Base-by-base conservation (phyloP, 2,888 invertebrate species). In the Zaprionus lineosus region DNA sequence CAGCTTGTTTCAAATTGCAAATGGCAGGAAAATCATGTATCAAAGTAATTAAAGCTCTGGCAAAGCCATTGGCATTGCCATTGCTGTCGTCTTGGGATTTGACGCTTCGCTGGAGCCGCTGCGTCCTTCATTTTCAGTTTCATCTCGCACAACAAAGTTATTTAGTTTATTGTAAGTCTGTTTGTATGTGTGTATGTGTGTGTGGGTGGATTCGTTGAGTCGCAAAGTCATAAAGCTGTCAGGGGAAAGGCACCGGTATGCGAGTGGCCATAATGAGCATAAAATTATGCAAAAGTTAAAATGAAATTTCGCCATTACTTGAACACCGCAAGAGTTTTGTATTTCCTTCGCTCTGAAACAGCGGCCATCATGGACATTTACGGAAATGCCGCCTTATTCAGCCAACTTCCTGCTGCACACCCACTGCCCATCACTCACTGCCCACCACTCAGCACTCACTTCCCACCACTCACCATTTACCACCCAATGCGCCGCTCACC, bases 201-300 rank as follows among this genome's bases (percentile, higher is more conserved):
- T 7, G 34, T 15, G 14, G 8, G 12, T 26, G 18, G 11, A 31
- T 21, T 21, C 7, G 3, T 7, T 24, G 24, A 8, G n/a, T 24
- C 24, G 2, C 24, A 8, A 24, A n/a, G n/a, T n/a, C 24, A 24
- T 6, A 3, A n/a, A 7, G 8, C n/a, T 7, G 36, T n/a, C n/a
- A n/a, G n/a, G n/a, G n/a, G n/a, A n/a, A n/a, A n/a, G 18, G 19
- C 8, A 3, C 1, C 8, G 15, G 29, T 40, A 36, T 37, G 26
- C 43, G 18, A 39, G 40, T 41, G 37, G 21, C 63, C 66, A 79
- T 79, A 79, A 79, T 79, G 69, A 74, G 73, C 74, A 83, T 60
- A 69, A 81, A 73, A 83, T 83, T 81, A 81, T 81, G 74, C 84
- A 81, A 77, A 81, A 83, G 81, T 81, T 77, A 47, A 79, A 79